Conservation (phyloP, 2,888 invertebrate species). For the Ophion costatus region DNA sequence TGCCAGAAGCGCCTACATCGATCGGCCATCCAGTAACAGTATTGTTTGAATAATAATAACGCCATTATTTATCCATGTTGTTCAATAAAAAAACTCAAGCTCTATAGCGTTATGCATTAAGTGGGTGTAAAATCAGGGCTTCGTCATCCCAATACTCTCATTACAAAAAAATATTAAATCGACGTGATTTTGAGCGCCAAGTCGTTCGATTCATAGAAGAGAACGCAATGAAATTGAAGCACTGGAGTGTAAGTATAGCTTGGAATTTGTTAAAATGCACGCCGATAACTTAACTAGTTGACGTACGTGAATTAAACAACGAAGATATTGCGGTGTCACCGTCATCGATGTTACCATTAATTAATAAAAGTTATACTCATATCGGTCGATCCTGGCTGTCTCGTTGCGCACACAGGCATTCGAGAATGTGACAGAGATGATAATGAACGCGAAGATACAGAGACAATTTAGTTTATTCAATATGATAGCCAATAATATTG, state of each 20-base stretch:
- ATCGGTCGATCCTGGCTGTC: background rate
- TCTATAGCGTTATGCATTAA: too few relatives aligned
- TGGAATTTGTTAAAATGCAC: background rate
- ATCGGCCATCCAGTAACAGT: too few relatives aligned
- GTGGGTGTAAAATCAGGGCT: too few relatives aligned
- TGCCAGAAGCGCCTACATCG: too few relatives aligned
- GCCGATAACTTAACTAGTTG: background rate
- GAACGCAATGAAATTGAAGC: too few relatives aligned
- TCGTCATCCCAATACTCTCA: too few relatives aligned
- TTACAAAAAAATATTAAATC: too few relatives aligned
- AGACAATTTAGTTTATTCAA: conserved; percentile 24
- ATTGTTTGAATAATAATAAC: too few relatives aligned
- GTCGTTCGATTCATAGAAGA: too few relatives aligned
- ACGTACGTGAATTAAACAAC: background rate
- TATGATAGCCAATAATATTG: conserved; percentile 41
- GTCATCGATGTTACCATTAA: conserved; percentile 2
- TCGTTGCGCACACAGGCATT: background rate
- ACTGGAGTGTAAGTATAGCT: background rate
- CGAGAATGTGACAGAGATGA: conserved; percentile 19
- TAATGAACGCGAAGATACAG: conserved; percentile 17
- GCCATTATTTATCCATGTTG: too few relatives aligned
- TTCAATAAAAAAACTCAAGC: too few relatives aligned
- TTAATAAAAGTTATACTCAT: conserved; percentile 22
- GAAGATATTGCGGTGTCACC: background rate
- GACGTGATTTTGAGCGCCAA: too few relatives aligned